A percentile compares a stretch with the other conserved stretches of the same genome.
These are phyloP conservation scores for Peucedramus taeniatus DNA, from an alignment of 2,113 vertebrate genomes.

Conservation along the genomic window DNA sequence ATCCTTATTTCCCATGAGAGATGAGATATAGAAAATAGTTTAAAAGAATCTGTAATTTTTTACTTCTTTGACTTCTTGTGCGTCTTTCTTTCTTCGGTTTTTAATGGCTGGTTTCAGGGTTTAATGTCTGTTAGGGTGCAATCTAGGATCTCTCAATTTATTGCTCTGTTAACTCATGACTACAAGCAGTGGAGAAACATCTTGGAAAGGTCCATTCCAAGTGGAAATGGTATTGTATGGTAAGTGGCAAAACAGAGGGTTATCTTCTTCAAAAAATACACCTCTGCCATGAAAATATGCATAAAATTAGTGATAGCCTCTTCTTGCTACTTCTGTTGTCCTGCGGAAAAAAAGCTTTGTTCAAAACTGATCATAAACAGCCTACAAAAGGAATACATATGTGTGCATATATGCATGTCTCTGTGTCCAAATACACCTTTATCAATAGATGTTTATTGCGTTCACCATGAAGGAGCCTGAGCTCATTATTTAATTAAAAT, in stretches of 20 bases:
- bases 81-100: neutral
- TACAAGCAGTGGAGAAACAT: neutral
- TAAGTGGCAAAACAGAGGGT: neutral
- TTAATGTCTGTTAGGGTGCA: neutral
- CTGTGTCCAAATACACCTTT: constrained; percentile 24
- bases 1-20: neutral
- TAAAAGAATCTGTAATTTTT: neutral
- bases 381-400: neutral
- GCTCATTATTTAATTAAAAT: constrained; percentile 63
- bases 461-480: constrained; percentile 25
- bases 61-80: neutral
- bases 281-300: neutral
- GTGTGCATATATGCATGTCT: fast-evolving
- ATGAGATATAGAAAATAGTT: neutral
- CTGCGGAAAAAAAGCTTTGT: neutral
- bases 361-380: neutral
- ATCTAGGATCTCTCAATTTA: neutral
- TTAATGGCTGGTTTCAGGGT: neutral
- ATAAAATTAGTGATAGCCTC: neutral
- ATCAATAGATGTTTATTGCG: constrained; percentile 43
- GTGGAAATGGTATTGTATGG: neutral
- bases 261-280: neutral
- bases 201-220: neutral
- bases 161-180: neutral
- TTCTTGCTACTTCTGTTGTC: neutral